phyloP scores from a whole-genome alignment of 2,888 invertebrate genomes.

The Heliconius aoede region DNA sequence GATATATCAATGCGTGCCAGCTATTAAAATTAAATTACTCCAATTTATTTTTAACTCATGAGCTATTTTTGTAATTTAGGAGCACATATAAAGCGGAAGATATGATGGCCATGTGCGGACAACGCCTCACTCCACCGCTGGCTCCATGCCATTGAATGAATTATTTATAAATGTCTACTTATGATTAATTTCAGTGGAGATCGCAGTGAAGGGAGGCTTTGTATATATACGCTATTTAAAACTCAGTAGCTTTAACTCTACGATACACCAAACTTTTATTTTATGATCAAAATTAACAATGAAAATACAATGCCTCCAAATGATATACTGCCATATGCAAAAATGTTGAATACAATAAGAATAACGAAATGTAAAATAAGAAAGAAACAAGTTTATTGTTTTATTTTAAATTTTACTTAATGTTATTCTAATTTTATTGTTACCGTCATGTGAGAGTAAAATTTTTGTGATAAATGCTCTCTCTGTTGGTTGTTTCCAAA shows the following conservation, averaged over 20 bases:
- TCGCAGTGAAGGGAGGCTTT: constrained; percentile 18
- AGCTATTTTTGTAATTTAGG: constrained; percentile 47
- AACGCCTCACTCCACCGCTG: constrained; percentile 57
- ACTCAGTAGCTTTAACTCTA: neutral
- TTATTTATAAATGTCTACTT: constrained; percentile 50
- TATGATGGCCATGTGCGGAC: constrained; percentile 67
- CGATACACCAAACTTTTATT: neutral
- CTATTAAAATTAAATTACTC: constrained; percentile 43
- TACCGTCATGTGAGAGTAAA: constrained; percentile 27
- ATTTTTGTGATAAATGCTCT: constrained; percentile 27
- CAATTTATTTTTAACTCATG: constrained; percentile 48
- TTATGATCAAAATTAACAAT: neutral
- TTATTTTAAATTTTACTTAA: neutral
- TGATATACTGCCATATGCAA: neutral
- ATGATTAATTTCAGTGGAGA: constrained; percentile 46
- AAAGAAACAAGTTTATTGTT: neutral
- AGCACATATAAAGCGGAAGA: constrained; percentile 52
- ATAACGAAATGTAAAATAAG: neutral
- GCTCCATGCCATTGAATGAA: constrained; percentile 61
- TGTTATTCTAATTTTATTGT: constrained; percentile 33
- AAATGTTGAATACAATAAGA: neutral
- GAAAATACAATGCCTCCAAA: too few species aligned
- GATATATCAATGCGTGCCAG: constrained; percentile 32
- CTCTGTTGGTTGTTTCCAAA: constrained; percentile 54
- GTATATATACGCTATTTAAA: constrained; percentile 5